Base-by-base conservation (phyloP, 1,140 invertebrate genomes). In the Drosophila tropicalis region DNA sequence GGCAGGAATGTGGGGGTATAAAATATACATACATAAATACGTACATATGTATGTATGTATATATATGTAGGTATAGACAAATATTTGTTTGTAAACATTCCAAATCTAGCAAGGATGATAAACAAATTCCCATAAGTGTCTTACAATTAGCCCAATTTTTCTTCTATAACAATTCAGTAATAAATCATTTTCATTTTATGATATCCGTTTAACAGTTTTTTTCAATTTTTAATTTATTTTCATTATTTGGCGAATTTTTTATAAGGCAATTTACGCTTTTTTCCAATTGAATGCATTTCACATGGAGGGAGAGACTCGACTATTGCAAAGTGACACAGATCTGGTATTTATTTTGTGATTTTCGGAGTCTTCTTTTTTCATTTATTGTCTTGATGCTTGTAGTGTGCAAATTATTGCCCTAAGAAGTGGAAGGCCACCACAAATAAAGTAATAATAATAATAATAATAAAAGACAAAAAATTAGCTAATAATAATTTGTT, bases 401-500 rank as follows among this genome's bases (percentile, higher is more conserved):
- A 63, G 54, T 51, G 62, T 63, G 62, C 62, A 63, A 63, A 58
- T 57, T 29, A 67, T 67, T 67, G 57, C 22, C 12, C 17, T 22
- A 17, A 44, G 44, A 22, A 51, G 44, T 15, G 47, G 25, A 36
- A 17, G 62, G 22, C 63, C 36, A 17, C 9, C n/a, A 9, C 17
- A 1, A 17, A 32, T 40, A 19, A 44, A 51, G 15, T 63, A 56
- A 77, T 63, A 56, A 62, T 61, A 60, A 56, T 44, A 25, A 13
- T 51, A 44, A 64, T 29, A 57, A 64, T 69, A 71, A 66, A 68
- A 69, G 54, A 40, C 63, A 34, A 61, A 41, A 81, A 87, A 86
- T 86, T 65, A 82, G 83, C 74, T 83, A 86, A 87, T 81, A 79
- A 87, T 86, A 87, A 87, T 86, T 83, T 69, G 79, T 70, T 76